phyloP scores from a whole-genome alignment of 2,113 vertebrate species.

The Hippopotamus amphibius region DNA sequence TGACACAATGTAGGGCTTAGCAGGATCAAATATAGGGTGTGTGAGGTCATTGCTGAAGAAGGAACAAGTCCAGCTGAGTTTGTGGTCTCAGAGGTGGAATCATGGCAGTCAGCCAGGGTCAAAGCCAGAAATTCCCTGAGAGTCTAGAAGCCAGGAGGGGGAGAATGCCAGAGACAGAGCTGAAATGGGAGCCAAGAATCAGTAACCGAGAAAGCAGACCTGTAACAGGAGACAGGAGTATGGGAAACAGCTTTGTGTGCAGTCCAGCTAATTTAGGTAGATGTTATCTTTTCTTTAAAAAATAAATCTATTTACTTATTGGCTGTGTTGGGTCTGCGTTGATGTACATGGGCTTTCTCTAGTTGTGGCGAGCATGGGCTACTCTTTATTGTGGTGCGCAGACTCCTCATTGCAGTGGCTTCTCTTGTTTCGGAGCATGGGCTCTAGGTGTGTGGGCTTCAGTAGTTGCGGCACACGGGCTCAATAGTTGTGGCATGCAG shows the following conservation, averaged over 20 bases:
- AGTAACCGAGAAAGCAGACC: background rate
- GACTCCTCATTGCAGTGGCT: no score
- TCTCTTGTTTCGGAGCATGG: no score
- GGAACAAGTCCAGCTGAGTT: background rate
- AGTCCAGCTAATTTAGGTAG: background rate
- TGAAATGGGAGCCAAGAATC: background rate
- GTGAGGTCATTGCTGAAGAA: constrained; percentile 32
- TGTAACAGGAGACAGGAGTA: background rate
- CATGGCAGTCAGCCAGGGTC: background rate
- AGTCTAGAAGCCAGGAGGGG: background rate
- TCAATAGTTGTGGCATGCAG: no score
- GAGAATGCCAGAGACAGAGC: background rate
- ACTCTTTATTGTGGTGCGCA: no score
- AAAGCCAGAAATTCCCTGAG: constrained; percentile 4
- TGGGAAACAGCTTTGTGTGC: background rate
- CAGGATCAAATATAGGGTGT: background rate
- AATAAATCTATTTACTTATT: no score
- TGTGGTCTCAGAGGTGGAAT: constrained; percentile 31
- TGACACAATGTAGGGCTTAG: background rate
- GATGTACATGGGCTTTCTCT: no score
- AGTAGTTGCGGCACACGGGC: no score
- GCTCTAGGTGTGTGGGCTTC: no score
- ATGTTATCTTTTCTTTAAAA: background rate
- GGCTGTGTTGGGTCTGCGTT: no score
- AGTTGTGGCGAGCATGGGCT: no score